A percentile compares a stretch with the other conserved stretches of the same genome.
phyloP scores from a whole-genome alignment of 2,797 vertebrate genomes.

The Erpetoichthys calabaricus region DNA sequence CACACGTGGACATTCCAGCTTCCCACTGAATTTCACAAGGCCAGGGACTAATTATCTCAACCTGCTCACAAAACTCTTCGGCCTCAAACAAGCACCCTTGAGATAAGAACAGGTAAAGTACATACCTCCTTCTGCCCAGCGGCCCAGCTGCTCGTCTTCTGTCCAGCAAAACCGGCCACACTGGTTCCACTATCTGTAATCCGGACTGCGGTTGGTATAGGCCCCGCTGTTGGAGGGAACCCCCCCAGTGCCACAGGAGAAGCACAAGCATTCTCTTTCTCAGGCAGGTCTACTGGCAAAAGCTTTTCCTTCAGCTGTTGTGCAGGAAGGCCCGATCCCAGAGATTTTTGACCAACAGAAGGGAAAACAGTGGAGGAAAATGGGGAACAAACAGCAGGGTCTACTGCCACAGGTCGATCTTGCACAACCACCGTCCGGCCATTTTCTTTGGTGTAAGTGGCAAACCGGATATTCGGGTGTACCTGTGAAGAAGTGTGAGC shows the following conservation, averaged over 20 bases:
- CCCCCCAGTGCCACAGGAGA: slow-evolving; percentile 37
- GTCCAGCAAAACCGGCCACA: slow-evolving; percentile 46
- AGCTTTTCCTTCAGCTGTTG: slow-evolving; percentile 30
- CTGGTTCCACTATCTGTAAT: slow-evolving; percentile 57
- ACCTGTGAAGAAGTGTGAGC: slow-evolving; percentile 50
- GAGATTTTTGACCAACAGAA: slow-evolving; percentile 61
- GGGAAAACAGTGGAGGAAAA: slow-evolving; percentile 70
- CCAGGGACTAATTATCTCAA: no score
- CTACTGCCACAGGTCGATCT: slow-evolving; percentile 59
- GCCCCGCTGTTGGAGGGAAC: slow-evolving; percentile 58
- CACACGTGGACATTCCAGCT: no score
- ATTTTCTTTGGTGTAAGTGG: slow-evolving; percentile 84
- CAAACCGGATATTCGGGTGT: slow-evolving; percentile 66
- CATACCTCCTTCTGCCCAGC: slow-evolving; percentile 68
- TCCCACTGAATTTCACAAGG: no score
- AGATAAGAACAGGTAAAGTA: no score
- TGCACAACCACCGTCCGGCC: slow-evolving; percentile 69
- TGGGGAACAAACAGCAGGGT: slow-evolving; percentile 57
- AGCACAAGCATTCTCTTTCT: slow-evolving; percentile 52
- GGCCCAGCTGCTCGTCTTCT: slow-evolving; percentile 60
- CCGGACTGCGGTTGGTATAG: slow-evolving; percentile 61
- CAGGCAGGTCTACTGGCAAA: slow-evolving; percentile 35
- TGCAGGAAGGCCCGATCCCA: slow-evolving; percentile 45
- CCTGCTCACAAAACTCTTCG: no score
- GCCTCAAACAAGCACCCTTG: no score